Evolutionary conservation across 2,888 invertebrate species (phyloP).

Genomic region (Labia minor): DNA sequence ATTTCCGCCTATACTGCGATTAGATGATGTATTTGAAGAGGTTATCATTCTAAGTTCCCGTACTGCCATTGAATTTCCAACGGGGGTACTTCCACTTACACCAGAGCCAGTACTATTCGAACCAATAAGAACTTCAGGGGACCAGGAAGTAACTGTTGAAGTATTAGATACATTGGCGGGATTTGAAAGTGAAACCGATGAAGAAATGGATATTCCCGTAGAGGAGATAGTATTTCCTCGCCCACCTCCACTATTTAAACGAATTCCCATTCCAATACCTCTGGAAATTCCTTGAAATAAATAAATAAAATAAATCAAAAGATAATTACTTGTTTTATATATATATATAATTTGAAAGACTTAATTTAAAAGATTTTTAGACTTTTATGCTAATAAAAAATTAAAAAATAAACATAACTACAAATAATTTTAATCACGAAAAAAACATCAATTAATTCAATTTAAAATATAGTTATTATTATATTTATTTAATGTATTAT

Average conservation of each 20-base stretch:
- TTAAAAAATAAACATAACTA: too few species aligned
- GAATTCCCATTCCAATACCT: neutral
- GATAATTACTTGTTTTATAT: neutral
- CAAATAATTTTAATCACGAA: too few species aligned
- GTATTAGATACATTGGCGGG: neutral
- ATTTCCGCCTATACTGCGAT: neutral
- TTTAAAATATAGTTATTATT: too few species aligned
- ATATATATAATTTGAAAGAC: too few species aligned
- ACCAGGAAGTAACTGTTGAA: neutral
- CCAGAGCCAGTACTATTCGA: neutral
- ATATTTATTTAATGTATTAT: too few species aligned
- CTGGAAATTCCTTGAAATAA: neutral
- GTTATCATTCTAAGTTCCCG: neutral
- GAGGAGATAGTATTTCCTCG: neutral
- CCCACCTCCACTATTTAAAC: neutral
- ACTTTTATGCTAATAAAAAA: too few species aligned
- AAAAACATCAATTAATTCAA: too few species aligned
- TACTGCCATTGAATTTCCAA: neutral
- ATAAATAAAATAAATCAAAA: neutral
- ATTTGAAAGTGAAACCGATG: neutral
- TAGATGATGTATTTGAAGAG: neutral
- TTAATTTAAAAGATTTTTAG: too few species aligned
- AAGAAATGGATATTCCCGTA: neutral
- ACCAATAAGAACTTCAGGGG: neutral
- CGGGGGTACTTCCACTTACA: neutral